Evolutionary conservation across 2,797 vertebrate species (phyloP), one percentile per base, ranked within the genome.

Genomic region (Gymnopithys bicolor): DNA sequence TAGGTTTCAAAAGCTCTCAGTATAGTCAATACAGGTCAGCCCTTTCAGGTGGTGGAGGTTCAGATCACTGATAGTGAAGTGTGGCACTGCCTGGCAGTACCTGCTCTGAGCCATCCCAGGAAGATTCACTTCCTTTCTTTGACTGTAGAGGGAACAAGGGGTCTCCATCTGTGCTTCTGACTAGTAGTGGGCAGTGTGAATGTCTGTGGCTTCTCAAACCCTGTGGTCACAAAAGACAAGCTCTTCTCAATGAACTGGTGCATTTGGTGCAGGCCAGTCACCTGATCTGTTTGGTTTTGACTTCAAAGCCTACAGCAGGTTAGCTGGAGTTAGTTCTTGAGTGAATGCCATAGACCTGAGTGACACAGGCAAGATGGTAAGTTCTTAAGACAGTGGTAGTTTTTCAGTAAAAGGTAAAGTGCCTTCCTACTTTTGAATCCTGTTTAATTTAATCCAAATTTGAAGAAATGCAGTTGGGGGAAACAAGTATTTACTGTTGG

Each of bases 361-460:
- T 39, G 49, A 73, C 53, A 33, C 8, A 22, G 43, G n/a, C 52
- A 74, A 77, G 46, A 24, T 0, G 8, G 37, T 37, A 55, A 80
- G 55, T 45, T 83, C 17, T 89, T 58, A 48, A 71, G 39, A 63
- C 51, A 86, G 41, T 71, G n/a, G 39, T 55, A 84, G 37, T 48
- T 90, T 84, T 93, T 82, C 39, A 28, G 59, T 62, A 81, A 70
- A 70, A 79, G 30, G 32, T 75, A 56, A 66, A 41, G 21, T 59
- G 25, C 13, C 30, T 68, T 87, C 19, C 24, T 84, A 3, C 63
- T 79, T 81, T 84, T 46, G n/a, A n/a, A 13, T 84, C 17, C 39
- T 67, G 32, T 46, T 75, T 86, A 83, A 71, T 93, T 85, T 77
- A 81, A 84, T 81, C 32, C 81, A 92, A 37, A 63, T 89, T 59